Evolutionary conservation across 2,888 invertebrate species (phyloP).

Genomic region (Poecilus cupreus): DNA sequence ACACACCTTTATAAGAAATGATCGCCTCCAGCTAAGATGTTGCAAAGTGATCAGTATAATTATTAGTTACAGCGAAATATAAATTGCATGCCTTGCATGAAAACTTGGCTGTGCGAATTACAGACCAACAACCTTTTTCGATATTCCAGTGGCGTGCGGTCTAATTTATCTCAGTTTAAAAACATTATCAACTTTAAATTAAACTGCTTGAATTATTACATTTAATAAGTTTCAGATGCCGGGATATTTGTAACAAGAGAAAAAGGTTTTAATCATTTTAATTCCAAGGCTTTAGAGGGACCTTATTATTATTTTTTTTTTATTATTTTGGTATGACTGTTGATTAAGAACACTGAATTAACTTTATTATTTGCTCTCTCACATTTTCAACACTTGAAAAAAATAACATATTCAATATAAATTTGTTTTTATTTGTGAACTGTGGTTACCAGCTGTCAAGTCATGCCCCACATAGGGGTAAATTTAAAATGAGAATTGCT

Average conservation of each 20-base stretch:
- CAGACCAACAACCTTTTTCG: not conserved
- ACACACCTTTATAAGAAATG: not conserved
- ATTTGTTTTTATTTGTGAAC: too few relatives aligned
- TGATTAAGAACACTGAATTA: too few relatives aligned
- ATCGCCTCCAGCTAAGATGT: slow-evolving; percentile 5
- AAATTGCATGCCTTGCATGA: slow-evolving; percentile 24
- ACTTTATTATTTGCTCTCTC: too few relatives aligned
- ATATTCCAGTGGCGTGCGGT: not conserved
- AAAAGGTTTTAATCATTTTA: not conserved
- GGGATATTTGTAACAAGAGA: not conserved
- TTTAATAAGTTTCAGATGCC: not conserved
- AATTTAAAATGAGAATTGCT: too few relatives aligned
- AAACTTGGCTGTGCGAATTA: not conserved
- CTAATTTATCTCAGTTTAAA: not conserved
- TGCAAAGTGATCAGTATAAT: slow-evolving; percentile 46
- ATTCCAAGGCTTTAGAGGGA: not conserved
- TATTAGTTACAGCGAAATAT: slow-evolving; percentile 36
- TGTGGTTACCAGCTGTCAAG: too few relatives aligned
- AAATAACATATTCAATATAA: too few relatives aligned
- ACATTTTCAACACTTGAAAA: too few relatives aligned
- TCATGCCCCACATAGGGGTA: too few relatives aligned
- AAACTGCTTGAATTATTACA: not conserved
- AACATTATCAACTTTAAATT: not conserved
- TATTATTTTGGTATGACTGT: too few relatives aligned
- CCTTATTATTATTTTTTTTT: not conserved